Conservation (phyloP, 1,140 invertebrate species). For the Tetragnatha versicolor region DNA sequence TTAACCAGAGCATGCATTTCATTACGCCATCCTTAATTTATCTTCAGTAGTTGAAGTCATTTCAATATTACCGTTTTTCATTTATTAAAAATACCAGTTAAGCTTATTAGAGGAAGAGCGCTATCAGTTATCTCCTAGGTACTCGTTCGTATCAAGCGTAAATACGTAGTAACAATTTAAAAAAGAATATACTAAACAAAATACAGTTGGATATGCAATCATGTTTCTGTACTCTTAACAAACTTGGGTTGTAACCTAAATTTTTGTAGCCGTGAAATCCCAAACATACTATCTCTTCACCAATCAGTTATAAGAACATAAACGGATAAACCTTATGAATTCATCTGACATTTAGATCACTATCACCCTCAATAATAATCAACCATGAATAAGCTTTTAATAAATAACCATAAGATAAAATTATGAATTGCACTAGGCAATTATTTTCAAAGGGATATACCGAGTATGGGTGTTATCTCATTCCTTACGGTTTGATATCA, state of each 20-base stretch:
- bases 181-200: not conserved
- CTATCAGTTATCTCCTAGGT: not conserved
- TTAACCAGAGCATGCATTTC: too few species aligned
- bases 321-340: slow-evolving; percentile 2
- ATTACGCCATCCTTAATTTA: not conserved
- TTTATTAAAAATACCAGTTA: not conserved
- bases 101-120: not conserved
- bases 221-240: not conserved
- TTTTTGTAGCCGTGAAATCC: slow-evolving; percentile 15
- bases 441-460: not conserved
- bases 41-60: not conserved
- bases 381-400: slow-evolving; percentile 7
- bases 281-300: not conserved
- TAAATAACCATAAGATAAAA: slow-evolving; percentile 11
- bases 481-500: not conserved
- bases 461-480: slow-evolving; percentile 4
- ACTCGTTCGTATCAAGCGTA: not conserved
- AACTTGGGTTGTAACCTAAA: slow-evolving; percentile 2
- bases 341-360: slow-evolving; percentile 3
- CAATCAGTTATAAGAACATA: slow-evolving; percentile 1
- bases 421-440: slow-evolving; percentile 8
- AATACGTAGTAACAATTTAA: not conserved
- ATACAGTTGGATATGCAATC: not conserved
- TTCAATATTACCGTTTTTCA: too few species aligned
- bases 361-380: not conserved